Evolutionary conservation across 2,888 invertebrate genomes (phyloP).

Genomic region (Amphiduros pacificus): DNA sequence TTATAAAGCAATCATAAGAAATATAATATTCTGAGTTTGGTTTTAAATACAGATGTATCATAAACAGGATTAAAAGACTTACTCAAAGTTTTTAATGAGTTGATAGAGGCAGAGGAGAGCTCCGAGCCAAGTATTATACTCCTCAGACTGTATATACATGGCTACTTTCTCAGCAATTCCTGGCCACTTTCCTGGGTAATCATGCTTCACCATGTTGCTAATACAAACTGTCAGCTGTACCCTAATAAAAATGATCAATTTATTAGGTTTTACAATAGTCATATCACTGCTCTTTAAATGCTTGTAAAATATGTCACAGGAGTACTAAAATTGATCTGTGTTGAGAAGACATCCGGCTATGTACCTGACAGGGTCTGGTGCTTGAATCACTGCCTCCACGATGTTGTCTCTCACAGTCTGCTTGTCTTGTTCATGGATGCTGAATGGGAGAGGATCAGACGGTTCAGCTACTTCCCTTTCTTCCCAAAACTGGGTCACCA

Average conservation of each 20-base stretch:
- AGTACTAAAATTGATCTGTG: too few species aligned
- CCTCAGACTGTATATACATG: constrained; percentile 75
- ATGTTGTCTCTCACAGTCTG: constrained; percentile 88
- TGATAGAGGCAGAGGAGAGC: constrained; percentile 89
- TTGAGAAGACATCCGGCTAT: too few species aligned
- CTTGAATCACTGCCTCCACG: constrained; percentile 92
- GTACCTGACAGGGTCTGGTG: constrained; percentile 82
- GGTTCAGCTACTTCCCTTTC: constrained; percentile 59
- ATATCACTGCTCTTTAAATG: too few species aligned
- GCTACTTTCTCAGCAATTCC: constrained; percentile 94
- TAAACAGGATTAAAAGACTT: constrained; percentile 46
- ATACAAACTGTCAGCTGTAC: constrained; percentile 91
- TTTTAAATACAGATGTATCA: too few species aligned
- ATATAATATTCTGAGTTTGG: too few species aligned
- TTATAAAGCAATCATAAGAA: too few species aligned
- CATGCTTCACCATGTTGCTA: constrained; percentile 89
- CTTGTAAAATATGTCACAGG: too few species aligned
- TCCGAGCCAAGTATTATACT: constrained; percentile 69
- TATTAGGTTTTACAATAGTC: neutral
- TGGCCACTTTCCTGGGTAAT: constrained; percentile 94
- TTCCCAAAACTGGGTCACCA: constrained; percentile 84
- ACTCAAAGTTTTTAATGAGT: constrained; percentile 86
- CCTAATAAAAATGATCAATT: constrained; percentile 61
- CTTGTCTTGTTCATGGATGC: constrained; percentile 94
- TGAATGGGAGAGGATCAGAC: constrained; percentile 68